Base-by-base conservation (phyloP, 2,113 vertebrate species). In the Rhabdornis inornatus region DNA sequence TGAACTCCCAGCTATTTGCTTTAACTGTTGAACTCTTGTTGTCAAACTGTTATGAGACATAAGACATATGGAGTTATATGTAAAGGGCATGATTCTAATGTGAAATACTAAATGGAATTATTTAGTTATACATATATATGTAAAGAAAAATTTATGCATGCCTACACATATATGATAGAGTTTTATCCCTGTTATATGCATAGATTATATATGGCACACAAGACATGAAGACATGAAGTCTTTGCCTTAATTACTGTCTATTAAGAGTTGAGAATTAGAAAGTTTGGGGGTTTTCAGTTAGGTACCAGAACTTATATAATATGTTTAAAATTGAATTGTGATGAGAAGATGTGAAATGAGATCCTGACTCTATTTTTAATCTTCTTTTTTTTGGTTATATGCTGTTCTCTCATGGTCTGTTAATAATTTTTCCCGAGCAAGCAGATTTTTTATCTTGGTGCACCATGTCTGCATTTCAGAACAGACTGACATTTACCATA, bases 381-480 rank as follows among this genome's bases (percentile, higher is more conserved):
- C 45, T 71, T 27, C 9, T 28, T 30, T 23, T 30, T 37, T 76
- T 85, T 87, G 83, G 28, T 90, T 63, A 69, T 69, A 44, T 9
- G 6, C 63, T 86, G 22, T 93, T 93, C 40, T 88, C 12, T 83
- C 23, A 47, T 66, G 30, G 47, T 86, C 68, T 95, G 83, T 89
- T 89, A 83, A 86, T 86, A 89, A 35, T 81, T 90, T 83, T 93
- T 83, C 15, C 35, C 3, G 3, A 69, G 28, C 59, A 86, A 92
- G 76, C 30, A 85, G 50, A 95, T 86, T 86, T 89, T 94, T 92
- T 83, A 63, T 93, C 60, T 88, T 83, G 23, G 22, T 64, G 44
- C 13, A 47, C 39, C 21, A 52, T 68, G n/a, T 60, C 45, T 91
- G 21, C 27, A 15, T 89, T 95, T 87, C 64, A 90, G 77, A 94